A percentile compares a stretch with the other conserved stretches of the same genome.
Evolutionary conservation across 1,140 invertebrate genomes (phyloP).

Genomic region (Latrodectus geometricus): DNA sequence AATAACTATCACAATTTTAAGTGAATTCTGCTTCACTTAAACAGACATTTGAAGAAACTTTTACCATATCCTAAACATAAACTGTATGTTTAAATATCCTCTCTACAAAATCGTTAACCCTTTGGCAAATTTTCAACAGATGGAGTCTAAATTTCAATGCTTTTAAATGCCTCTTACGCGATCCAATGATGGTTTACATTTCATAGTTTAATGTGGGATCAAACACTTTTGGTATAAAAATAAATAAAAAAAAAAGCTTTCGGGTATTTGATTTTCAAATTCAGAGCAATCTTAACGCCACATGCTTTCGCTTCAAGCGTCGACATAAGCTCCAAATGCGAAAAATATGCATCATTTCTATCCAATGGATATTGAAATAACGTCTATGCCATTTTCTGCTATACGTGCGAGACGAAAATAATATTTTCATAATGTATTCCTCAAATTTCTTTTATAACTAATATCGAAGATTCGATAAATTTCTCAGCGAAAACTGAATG

Average conservation of each 20-base stretch:
- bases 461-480: conserved; percentile 9
- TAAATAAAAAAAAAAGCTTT: conserved; percentile 10
- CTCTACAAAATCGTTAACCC: too few species aligned
- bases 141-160: background rate
- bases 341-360: conserved; percentile 38
- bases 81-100: too few species aligned
- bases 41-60: too few species aligned
- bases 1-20: too few species aligned
- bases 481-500: background rate
- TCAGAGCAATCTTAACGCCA: conserved; percentile 6
- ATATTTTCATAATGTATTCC: conserved; percentile 46
- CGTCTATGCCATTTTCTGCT: background rate
- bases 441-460: conserved; percentile 20
- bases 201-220: conserved; percentile 32
- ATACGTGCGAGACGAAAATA: conserved; percentile 9
- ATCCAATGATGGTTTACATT: conserved; percentile 15
- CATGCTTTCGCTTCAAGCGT: background rate
- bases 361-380: conserved; percentile 25
- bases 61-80: too few species aligned
- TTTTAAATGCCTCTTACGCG: conserved; percentile 16
- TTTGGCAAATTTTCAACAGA: background rate
- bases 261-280: conserved; percentile 45
- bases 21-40: too few species aligned
- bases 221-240: conserved; percentile 40
- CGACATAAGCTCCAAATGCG: conserved; percentile 7